Percentiles rank a stretch among this genome's conserved stretches.
Conservation (phyloP, 1,140 invertebrate genomes). For the Caenorhabditis elegans region WBcel235 BX284605.5:3713001-3713500, state of each 20-base stretch:
- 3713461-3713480: too few relatives aligned
- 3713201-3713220: constrained; percentile 10
- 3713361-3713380: too few relatives aligned
- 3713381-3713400: too few relatives aligned
- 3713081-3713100: not conserved
- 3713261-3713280: constrained; percentile 57
- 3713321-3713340: not conserved
- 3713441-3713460: too few relatives aligned
- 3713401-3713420: too few relatives aligned
- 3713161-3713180: too few relatives aligned
- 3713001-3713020: not conserved
- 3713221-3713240: constrained; percentile 33
- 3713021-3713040: not conserved
- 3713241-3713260: constrained; percentile 15
- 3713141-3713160: too few relatives aligned
- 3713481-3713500: too few relatives aligned
- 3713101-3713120: not conserved
- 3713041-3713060: not conserved
- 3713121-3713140: too few relatives aligned
- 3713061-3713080: not conserved
- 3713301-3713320: constrained; percentile 57
- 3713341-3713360: too few relatives aligned
- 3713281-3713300: constrained; percentile 63
- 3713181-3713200: too few relatives aligned
- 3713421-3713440: too few relatives aligned